Percentiles rank a stretch among this genome's conserved stretches.
Conservation (phyloP, 2,113 vertebrate species). For the Uria lomvia region DNA sequence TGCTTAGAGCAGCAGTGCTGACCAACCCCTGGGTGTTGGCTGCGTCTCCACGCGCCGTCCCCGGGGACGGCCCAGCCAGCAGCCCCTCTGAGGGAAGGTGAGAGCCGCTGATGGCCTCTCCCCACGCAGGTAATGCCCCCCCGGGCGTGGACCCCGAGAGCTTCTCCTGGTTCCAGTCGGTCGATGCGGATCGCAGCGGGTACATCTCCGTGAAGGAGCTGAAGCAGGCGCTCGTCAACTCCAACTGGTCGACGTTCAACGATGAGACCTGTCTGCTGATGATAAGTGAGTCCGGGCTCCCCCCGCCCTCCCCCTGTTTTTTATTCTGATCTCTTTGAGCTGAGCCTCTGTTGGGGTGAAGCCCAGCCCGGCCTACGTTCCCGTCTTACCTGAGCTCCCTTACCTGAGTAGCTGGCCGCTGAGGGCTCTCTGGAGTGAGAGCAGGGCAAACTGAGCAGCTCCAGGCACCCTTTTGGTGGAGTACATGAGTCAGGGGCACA, state of each 20-base stretch:
- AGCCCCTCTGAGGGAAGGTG: too few relatives aligned
- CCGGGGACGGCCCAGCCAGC: background rate
- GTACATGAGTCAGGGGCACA: accelerated
- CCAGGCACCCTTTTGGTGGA: background rate
- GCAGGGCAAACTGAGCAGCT: background rate
- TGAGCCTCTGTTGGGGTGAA: background rate
- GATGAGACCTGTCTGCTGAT: conserved; percentile 94
- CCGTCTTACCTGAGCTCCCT: background rate
- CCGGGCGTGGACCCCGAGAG: conserved; percentile 86
- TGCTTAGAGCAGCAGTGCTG: background rate
- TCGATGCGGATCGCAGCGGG: conserved; percentile 87
- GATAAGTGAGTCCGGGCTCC: conserved; percentile 85
- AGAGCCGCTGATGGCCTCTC: background rate
- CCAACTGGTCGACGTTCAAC: conserved; percentile 91
- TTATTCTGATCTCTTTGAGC: accelerated
- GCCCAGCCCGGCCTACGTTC: background rate
- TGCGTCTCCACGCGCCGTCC: background rate
- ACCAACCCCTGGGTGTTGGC: background rate
- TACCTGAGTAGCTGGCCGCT: background rate
- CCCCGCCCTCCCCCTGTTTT: background rate
- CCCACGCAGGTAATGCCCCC: conserved; percentile 74
- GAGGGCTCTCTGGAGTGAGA: background rate
- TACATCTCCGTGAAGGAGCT: conserved; percentile 90
- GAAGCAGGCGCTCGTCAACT: conserved; percentile 92
- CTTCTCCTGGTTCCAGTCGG: conserved; percentile 89